Percentiles rank a stretch among this genome's conserved stretches.
These are phyloP conservation scores for Alligator mississippiensis DNA, from an alignment of 2,113 vertebrate genomes.

Conservation along the genomic window DNA sequence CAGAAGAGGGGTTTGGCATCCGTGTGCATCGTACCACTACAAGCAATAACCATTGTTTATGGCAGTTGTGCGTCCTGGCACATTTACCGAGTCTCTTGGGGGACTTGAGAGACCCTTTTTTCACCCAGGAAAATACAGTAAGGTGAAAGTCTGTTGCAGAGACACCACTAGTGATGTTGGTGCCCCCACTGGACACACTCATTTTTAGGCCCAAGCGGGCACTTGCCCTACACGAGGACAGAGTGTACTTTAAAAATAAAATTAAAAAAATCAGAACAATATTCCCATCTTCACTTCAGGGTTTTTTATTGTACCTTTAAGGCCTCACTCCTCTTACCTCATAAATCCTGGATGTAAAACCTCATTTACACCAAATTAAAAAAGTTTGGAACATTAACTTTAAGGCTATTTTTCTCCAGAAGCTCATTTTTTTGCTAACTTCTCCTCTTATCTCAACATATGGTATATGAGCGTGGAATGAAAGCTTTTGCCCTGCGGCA, in stretches of 20 bases:
- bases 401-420: slow-evolving; percentile 33
- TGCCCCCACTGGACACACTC: background rate
- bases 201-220: background rate
- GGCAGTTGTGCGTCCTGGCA: slow-evolving; percentile 30
- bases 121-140: background rate
- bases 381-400: slow-evolving; percentile 51
- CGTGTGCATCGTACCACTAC: slow-evolving; percentile 2
- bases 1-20: background rate
- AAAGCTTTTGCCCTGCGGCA: slow-evolving; percentile 48
- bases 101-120: background rate
- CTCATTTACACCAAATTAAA: slow-evolving; percentile 14
- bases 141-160: background rate
- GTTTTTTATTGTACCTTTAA: background rate
- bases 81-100: slow-evolving; percentile 17
- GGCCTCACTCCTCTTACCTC: slow-evolving; percentile 39
- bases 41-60: background rate
- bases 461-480: slow-evolving; percentile 3
- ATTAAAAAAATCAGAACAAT: background rate
- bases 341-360: slow-evolving; percentile 46
- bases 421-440: slow-evolving; percentile 64
- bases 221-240: slow-evolving; percentile 25
- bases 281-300: slow-evolving; percentile 2
- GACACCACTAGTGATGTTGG: background rate
- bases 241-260: background rate
- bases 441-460: background rate